Conservation (phyloP, 2,797 vertebrate genomes). For the Mastacembelus armatus region DNA sequence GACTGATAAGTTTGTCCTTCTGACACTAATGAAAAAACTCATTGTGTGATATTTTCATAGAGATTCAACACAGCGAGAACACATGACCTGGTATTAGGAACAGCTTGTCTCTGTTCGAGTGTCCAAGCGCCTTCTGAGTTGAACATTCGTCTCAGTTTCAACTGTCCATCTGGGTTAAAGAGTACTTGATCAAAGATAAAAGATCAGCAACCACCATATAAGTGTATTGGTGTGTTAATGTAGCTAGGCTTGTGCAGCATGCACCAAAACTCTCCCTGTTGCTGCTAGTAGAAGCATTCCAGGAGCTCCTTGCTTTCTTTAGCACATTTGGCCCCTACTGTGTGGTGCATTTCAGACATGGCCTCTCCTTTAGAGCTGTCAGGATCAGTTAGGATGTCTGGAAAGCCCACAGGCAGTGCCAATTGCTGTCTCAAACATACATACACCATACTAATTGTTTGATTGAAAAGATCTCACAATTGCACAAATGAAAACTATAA, state of each 20-base stretch:
- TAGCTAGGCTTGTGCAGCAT: slow-evolving; percentile 1
- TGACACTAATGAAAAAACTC: background rate
- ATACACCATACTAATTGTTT: background rate
- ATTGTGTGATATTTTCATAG: slow-evolving; percentile 38
- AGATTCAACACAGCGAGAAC: slow-evolving; percentile 25
- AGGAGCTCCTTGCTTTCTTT: slow-evolving; percentile 14
- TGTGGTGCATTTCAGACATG: slow-evolving; percentile 37
- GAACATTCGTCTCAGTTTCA: slow-evolving; percentile 4
- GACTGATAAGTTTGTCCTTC: background rate
- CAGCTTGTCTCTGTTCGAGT: slow-evolving; percentile 34
- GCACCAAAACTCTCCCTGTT: background rate
- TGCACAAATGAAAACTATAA: slow-evolving; percentile 17
- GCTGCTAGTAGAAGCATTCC: slow-evolving; percentile 14
- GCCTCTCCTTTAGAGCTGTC: slow-evolving; percentile 5
- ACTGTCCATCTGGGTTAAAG: too few species aligned
- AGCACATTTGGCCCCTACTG: slow-evolving; percentile 19
- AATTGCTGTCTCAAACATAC: background rate
- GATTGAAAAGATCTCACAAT: too few species aligned
- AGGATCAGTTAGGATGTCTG: slow-evolving; percentile 16
- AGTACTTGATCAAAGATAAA: background rate
- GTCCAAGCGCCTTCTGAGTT: background rate
- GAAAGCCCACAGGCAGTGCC: slow-evolving; percentile 24
- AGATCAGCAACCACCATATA: background rate
- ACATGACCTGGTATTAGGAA: slow-evolving; percentile 20
- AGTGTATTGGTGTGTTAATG: background rate